Conservation (phyloP, 2,113 vertebrate species). For the Prunella himalayana region DNA sequence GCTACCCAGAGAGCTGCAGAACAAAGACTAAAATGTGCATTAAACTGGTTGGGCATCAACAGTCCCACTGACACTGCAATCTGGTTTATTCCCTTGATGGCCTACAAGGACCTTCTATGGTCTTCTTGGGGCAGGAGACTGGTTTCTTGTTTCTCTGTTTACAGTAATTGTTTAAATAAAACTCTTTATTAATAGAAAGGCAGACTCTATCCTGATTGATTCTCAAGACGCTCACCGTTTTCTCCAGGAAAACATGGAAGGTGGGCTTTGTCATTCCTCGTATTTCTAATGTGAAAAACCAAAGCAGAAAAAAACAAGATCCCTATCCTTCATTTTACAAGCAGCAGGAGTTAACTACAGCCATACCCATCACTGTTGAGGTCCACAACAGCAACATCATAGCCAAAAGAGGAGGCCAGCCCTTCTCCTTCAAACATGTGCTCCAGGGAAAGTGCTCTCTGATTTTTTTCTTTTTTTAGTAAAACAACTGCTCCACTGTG, state of each 20-base stretch:
- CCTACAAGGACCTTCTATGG: background rate
- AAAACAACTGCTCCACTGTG: constrained; percentile 92
- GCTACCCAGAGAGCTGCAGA: background rate
- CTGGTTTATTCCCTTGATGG: background rate
- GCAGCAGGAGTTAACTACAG: background rate
- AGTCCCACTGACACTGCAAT: background rate
- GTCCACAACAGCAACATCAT: constrained; percentile 92
- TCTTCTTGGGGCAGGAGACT: background rate
- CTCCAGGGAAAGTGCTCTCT: constrained; percentile 76
- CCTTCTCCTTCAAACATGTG: constrained; percentile 87
- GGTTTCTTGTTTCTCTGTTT: background rate
- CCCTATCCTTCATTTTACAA: background rate
- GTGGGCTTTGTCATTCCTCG: background rate
- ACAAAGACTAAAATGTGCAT: background rate
- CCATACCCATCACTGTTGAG: constrained; percentile 90
- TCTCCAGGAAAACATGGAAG: background rate
- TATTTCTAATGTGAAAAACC: background rate
- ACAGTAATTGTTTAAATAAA: background rate
- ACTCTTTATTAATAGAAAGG: background rate
- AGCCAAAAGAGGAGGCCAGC: constrained; percentile 94
- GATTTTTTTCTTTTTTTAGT: constrained; percentile 77
- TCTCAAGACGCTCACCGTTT: background rate
- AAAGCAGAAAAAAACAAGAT: background rate
- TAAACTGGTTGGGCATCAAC: background rate
- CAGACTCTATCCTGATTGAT: background rate